A percentile compares a stretch with the other conserved stretches of the same genome.
phyloP scores from a whole-genome alignment of 2,113 vertebrate genomes.

The Atlantisia rogersi region DNA sequence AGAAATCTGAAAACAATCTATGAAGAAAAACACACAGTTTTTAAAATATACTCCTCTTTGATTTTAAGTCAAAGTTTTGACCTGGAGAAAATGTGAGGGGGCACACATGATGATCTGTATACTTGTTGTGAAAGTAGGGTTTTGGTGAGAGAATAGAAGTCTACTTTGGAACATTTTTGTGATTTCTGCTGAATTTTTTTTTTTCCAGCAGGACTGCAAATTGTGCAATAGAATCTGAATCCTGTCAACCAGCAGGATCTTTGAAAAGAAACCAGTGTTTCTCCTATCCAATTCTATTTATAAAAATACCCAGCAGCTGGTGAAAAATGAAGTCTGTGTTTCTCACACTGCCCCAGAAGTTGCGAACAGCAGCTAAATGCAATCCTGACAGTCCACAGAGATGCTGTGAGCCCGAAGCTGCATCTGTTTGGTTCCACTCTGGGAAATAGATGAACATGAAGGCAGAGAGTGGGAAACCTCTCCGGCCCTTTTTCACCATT shows the following conservation, averaged over 20 bases:
- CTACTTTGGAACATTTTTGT: not conserved
- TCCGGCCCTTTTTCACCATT: not conserved
- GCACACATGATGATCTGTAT: not conserved
- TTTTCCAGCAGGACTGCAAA: not conserved
- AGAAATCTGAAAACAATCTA: not conserved
- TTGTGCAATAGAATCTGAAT: not conserved
- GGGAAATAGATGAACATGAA: constrained; percentile 8
- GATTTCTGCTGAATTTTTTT: not conserved
- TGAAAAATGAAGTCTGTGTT: not conserved
- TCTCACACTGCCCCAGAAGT: constrained; percentile 11
- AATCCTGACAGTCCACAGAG: not conserved
- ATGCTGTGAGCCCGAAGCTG: constrained; percentile 27
- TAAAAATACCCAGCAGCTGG: constrained; percentile 23
- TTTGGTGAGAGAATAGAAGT: not conserved
- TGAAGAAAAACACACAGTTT: not conserved
- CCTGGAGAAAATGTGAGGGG: not conserved
- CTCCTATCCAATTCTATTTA: constrained; percentile 5
- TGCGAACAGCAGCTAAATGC: constrained; percentile 25
- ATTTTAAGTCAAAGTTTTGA: not conserved
- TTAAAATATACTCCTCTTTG: not conserved
- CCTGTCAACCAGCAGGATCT: not conserved
- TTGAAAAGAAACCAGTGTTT: not conserved
- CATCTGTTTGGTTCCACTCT: not conserved
- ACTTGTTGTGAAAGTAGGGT: not conserved
- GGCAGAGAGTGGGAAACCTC: not conserved